Evolutionary conservation across 2,888 invertebrate species (phyloP), one percentile per base, ranked within the genome.

Genomic region (Ectemnius lituratus): DNA sequence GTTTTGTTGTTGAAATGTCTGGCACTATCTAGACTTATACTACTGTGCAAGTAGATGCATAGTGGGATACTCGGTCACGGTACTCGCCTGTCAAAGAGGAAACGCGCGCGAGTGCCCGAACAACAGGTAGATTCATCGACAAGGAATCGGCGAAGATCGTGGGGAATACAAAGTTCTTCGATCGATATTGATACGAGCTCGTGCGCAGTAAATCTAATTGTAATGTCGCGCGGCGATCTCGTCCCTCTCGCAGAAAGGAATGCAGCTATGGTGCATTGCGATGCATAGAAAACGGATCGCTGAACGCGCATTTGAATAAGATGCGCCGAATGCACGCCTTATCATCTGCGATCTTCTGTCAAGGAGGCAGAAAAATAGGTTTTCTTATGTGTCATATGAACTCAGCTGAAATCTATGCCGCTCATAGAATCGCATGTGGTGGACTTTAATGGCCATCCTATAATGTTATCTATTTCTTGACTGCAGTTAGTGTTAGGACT

Each of bases 261-360:
- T 85, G 85, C 78, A 73, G 69, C 37, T 63, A 68, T 52, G 62
- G 66, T 73, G 78, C 70, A 78, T 74, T 62, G 78, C 28, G 62
- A 67, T 79, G 84, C 81, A 84, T 85, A 76, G 69, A 74, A 74
- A 82, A 84, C 70, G 67, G 77, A 73, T 75, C 67, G 52, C 59
- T 20, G 37, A 46, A 8, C 20, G 58, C 61, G 49, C 45, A 74
- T 85, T 64, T 71, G 75, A 77, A 82, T 81, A 77, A 20, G 20
- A 47, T 49, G 47, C 56, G 57, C 66, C 28, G 49, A 67, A 70
- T 63, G 65, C 56, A 57, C 58, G 66, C 16, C 23, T 23, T 23
- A 74, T 64, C 67, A 13, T 60, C 56, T 47, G 46, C 49, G 52
- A 27, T 16, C 11, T 57, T 23, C 20, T 46, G 60, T 37, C 20